Evolutionary conservation across 2,797 vertebrate species (phyloP).

Genomic region (Botia kubotai): DNA sequence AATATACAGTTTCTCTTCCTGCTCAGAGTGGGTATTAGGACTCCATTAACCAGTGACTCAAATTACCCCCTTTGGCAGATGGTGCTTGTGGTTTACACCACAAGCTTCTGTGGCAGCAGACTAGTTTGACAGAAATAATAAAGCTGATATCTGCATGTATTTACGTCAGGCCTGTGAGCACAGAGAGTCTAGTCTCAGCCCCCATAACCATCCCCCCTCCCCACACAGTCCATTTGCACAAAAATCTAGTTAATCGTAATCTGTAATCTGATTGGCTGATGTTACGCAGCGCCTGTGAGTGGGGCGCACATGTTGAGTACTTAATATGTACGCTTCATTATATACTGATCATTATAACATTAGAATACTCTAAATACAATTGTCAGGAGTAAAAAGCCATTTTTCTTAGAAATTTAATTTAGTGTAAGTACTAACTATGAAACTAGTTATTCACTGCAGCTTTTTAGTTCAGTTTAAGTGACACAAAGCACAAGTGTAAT

Average conservation of each 20-base stretch:
- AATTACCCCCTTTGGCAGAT: not conserved
- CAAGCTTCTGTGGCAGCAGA: not conserved
- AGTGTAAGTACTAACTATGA: not conserved
- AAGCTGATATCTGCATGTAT: not conserved
- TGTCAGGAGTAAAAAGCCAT: not conserved
- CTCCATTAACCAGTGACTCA: not conserved
- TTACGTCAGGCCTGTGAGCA: not conserved
- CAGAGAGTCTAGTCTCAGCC: not conserved
- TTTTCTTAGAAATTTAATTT: not conserved
- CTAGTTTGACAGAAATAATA: not conserved
- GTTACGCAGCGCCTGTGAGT: too few species aligned
- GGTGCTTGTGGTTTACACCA: not conserved
- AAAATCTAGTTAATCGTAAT: too few species aligned
- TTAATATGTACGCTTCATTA: not conserved
- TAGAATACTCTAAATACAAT: not conserved
- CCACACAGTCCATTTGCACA: not conserved
- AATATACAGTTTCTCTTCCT: slow-evolving; percentile 27
- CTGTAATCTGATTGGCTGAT: too few species aligned
- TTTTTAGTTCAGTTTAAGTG: not conserved
- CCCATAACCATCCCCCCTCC: not conserved
- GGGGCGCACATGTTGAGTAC: not conserved
- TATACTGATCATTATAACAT: not conserved
- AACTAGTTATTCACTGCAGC: not conserved
- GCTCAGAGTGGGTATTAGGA: not conserved
- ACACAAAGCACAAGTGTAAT: not conserved